Evolutionary conservation across 2,888 invertebrate genomes (phyloP).

Genomic region (Aproaerema taeniolella): DNA sequence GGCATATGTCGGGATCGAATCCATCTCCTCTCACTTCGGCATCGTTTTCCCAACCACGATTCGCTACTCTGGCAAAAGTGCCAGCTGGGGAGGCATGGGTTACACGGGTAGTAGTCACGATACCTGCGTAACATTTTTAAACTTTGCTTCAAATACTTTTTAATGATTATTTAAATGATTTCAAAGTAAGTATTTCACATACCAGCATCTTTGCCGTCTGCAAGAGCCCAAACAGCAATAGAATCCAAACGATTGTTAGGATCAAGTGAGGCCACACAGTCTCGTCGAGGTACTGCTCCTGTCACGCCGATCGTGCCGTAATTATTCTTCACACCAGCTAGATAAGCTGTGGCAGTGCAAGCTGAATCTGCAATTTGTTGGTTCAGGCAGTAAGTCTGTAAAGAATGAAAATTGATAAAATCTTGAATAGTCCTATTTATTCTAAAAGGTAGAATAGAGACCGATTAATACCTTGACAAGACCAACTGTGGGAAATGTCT

Average conservation of each 20-base stretch:
- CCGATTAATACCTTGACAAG: conserved; percentile 69
- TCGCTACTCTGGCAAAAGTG: conserved; percentile 81
- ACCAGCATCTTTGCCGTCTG: conserved; percentile 55
- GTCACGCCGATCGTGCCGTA: conserved; percentile 81
- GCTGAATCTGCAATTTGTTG: conserved; percentile 84
- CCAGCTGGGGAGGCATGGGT: conserved; percentile 88
- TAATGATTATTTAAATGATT: no score
- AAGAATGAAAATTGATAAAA: neutral
- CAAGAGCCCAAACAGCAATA: conserved; percentile 81
- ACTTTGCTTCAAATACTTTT: neutral
- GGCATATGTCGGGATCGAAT: conserved; percentile 52
- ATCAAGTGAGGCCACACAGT: conserved; percentile 76
- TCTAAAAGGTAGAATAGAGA: neutral
- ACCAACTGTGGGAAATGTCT: conserved; percentile 80
- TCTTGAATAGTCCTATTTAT: neutral
- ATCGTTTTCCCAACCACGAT: conserved; percentile 86
- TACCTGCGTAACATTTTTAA: conserved; percentile 57
- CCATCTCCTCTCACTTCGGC: conserved; percentile 54
- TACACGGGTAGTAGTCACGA: conserved; percentile 87
- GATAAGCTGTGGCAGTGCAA: conserved; percentile 82
- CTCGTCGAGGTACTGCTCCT: conserved; percentile 73
- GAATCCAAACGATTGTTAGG: conserved; percentile 75
- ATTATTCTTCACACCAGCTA: conserved; percentile 82
- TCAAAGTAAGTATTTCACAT: neutral
- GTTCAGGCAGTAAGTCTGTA: conserved; percentile 77